phyloP scores from a whole-genome alignment of 1,140 invertebrate genomes.

The Drosophila setifemur region DNA sequence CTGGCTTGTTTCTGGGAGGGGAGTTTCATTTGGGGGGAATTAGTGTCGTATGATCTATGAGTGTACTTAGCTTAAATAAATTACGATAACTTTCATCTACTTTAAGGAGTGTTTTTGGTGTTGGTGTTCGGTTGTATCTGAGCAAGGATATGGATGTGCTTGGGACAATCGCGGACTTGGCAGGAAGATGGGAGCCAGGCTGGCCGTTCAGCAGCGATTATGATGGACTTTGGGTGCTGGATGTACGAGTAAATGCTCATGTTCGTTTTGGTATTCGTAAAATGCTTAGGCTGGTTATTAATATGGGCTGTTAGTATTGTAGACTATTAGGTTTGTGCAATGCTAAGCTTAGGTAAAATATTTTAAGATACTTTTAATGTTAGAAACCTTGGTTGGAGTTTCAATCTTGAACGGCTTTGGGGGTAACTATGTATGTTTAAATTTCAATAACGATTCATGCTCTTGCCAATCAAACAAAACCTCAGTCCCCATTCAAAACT shows the following conservation, averaged over 20 bases:
- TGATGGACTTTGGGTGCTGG: not conserved
- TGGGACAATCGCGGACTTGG: not conserved
- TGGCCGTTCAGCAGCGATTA: not conserved
- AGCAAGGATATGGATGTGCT: not conserved
- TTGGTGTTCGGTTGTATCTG: not conserved
- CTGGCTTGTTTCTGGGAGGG: constrained; percentile 1
- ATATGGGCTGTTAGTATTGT: not conserved
- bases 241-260: not conserved
- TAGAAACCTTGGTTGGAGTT: constrained; percentile 18
- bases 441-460: constrained; percentile 46
- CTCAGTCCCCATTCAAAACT: constrained; percentile 59
- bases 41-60: constrained; percentile 43
- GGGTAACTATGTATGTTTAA: constrained; percentile 15
- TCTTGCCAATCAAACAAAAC: constrained; percentile 55
- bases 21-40: not conserved
- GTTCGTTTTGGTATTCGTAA: not conserved
- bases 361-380: not conserved
- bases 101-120: not conserved
- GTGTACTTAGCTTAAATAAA: constrained; percentile 66
- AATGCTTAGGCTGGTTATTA: too few species aligned
- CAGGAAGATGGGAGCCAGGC: not conserved
- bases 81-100: constrained; percentile 39
- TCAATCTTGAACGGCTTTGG: constrained; percentile 59
- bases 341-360: constrained; percentile 29
- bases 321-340: constrained; percentile 16